phyloP scores from a whole-genome alignment of 2,888 invertebrate genomes.

The Diadromus collaris region DNA sequence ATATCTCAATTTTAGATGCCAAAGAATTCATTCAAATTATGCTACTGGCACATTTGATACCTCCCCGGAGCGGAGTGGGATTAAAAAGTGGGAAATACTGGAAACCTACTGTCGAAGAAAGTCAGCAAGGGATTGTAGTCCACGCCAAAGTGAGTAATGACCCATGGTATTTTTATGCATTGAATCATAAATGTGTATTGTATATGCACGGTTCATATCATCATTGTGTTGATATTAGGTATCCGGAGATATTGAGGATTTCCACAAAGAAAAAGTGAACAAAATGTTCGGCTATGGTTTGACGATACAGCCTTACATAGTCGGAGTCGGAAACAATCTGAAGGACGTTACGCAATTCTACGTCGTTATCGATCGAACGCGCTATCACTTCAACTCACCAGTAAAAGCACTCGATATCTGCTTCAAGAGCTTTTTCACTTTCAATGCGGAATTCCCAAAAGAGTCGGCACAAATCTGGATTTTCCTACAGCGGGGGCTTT shows the following conservation, averaged over 20 bases:
- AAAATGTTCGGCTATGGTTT: constrained; percentile 30
- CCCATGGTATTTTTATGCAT: not conserved
- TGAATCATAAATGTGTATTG: not conserved
- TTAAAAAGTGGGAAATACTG: constrained; percentile 12
- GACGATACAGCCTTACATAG: constrained; percentile 53
- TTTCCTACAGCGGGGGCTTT: constrained; percentile 30
- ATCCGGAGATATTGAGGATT: constrained; percentile 20
- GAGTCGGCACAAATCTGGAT: constrained; percentile 27
- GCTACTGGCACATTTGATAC: constrained; percentile 23
- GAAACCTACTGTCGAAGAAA: constrained; percentile 21
- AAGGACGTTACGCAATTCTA: constrained; percentile 28
- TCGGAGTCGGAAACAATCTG: constrained; percentile 46
- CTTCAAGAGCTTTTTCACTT: constrained; percentile 45
- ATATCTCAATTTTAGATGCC: constrained; percentile 28
- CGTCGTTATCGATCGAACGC: constrained; percentile 37
- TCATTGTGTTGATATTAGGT: constrained; percentile 11
- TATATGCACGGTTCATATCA: not conserved
- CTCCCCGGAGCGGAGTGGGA: constrained; percentile 16
- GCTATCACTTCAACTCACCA: constrained; percentile 46
- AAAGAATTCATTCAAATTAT: constrained; percentile 38
- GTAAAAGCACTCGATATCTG: constrained; percentile 46
- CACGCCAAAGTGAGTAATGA: constrained; percentile 13
- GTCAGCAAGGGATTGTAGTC: constrained; percentile 22
- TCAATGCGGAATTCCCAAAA: not conserved
- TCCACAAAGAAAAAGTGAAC: constrained; percentile 17